Percentiles rank a stretch among this genome's conserved stretches.
These are phyloP conservation scores for Eidolon dupreanum DNA, from an alignment of 2,797 vertebrate genomes.

Conservation along the genomic window DNA sequence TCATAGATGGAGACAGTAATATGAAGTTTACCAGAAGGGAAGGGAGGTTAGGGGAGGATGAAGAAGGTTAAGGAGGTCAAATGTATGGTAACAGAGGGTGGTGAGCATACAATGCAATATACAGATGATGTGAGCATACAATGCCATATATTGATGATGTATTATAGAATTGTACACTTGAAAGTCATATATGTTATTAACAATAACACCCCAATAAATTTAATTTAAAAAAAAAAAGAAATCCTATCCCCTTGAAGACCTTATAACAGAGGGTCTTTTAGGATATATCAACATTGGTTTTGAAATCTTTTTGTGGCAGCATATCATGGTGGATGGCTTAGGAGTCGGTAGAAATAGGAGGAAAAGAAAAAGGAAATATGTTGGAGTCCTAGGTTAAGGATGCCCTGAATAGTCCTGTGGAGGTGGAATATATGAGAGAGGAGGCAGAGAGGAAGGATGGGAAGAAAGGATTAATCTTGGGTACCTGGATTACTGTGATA, in stretches of 20 bases:
- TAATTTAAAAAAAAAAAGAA: neutral
- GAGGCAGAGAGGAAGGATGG: neutral
- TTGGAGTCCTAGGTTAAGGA: neutral
- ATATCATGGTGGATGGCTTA: neutral
- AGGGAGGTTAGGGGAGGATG: neutral
- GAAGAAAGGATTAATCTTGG: neutral
- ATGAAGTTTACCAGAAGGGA: neutral
- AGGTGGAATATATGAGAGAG: neutral
- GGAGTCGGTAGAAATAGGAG: neutral
- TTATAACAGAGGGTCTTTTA: neutral
- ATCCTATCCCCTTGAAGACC: neutral
- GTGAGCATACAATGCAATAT: neutral
- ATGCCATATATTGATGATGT: neutral
- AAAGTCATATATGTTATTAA: neutral
- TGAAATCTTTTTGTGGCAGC: neutral
- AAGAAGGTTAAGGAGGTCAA: neutral
- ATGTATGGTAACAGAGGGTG: neutral
- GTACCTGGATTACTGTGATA: neutral
- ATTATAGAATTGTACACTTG: neutral
- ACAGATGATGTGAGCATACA: neutral
- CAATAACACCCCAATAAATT: neutral
- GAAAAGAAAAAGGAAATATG: neutral
- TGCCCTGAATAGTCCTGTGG: neutral
- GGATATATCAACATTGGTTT: neutral
- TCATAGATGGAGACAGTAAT: neutral